phyloP scores from a whole-genome alignment of 2,797 vertebrate species.

The Platyrinchus mystaceus region DNA sequence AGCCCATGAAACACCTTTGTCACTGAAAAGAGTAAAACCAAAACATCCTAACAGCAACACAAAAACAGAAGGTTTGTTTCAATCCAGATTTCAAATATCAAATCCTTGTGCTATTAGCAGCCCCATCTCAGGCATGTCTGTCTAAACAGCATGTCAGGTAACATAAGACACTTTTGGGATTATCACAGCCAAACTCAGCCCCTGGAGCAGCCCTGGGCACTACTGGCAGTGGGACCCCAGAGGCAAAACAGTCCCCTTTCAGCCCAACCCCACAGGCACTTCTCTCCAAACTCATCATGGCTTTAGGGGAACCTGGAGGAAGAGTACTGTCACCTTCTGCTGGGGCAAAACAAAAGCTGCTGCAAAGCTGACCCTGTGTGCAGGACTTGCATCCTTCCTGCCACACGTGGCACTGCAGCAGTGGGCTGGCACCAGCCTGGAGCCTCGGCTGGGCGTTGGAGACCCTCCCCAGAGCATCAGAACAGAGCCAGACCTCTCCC shows the following conservation, averaged over 20 bases:
- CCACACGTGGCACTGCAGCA: fast-evolving
- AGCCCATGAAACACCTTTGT: background rate
- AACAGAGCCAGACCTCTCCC: background rate
- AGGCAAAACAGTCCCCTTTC: background rate
- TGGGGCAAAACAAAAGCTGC: background rate
- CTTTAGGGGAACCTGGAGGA: background rate
- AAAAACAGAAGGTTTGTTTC: background rate
- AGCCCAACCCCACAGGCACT: background rate
- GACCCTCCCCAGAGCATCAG: background rate
- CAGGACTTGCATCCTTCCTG: background rate
- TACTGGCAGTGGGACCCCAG: background rate
- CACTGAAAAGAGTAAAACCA: background rate
- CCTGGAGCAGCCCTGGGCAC: background rate
- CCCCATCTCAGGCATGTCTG: background rate
- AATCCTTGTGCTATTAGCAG: background rate
- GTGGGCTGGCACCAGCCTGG: background rate
- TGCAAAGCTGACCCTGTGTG: fast-evolving
- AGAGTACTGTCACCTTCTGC: background rate
- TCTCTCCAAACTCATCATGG: background rate
- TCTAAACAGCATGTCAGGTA: fast-evolving
- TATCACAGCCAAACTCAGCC: background rate
- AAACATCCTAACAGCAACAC: background rate
- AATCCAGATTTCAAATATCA: background rate
- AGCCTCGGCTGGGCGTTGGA: fast-evolving
- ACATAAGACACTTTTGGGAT: background rate